Evolutionary conservation across 2,888 invertebrate species (phyloP), one percentile per base, ranked within the genome.

Genomic region (Timandra comae): DNA sequence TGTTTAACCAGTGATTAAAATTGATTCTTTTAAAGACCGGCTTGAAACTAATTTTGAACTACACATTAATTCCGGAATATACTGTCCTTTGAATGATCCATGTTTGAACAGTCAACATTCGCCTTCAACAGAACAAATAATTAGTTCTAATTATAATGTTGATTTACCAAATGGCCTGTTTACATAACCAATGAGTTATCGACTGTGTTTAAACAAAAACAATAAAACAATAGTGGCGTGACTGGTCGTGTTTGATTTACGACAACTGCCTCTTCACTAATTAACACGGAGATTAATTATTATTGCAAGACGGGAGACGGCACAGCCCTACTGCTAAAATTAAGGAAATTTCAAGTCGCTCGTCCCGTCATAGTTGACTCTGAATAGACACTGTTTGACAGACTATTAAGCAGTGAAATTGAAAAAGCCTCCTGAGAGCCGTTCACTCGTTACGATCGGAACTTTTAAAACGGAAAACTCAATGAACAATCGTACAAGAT

Each of bases 241-340:
- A 45, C 47, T 52, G 45, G 35, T 38, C 41, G 16, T 16, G 46
- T 59, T 59, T 68, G 65, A 71, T 73, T 71, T 70, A 72, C 59
- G 63, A 44, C 49, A 54, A 56, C 56, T 59, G 63, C 60, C 54
- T 63, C 67, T 60, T 59, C 64, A 58, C 70, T 77, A 78, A 80
- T 79, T 79, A 80, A 76, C 70, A 62, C 44, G 49, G 56, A 72
- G 73, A 79, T 79, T 79, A 79, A 79, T 80, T 77, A 77, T 71
- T 72, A 72, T 69, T 75, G 65, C 68, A 65, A 65, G 61, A 59
- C 61, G 58, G 61, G 61, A 65, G 56, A 56, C 46, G 8, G 30
- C 46, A 45, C 54, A 49, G 59, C 54, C 54, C 54, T 57, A 49
- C 51, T 60, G 55, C 52, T 11, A 35, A 33, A 37, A 32, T 37